Evolutionary conservation across 2,888 invertebrate genomes (phyloP), one percentile per base, ranked within the genome.

Genomic region (Yponomeuta sedellus): DNA sequence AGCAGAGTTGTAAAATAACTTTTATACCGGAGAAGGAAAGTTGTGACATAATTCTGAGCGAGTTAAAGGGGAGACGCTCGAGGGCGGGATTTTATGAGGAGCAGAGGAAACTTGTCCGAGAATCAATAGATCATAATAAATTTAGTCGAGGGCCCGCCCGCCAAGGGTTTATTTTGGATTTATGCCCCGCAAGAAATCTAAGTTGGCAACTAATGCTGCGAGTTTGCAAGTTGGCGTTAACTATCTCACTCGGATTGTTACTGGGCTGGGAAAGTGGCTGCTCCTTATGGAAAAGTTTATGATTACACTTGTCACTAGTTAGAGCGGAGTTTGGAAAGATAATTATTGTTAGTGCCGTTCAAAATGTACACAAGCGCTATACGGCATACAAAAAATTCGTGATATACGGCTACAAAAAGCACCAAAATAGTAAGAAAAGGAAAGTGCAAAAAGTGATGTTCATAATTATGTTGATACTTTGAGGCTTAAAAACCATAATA

Each of bases 101-200:
- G 74, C 70, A 67, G 70, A 69, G 74, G 69, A 52, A 71, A 64
- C 64, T 64, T 64, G 57, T 64, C 56, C 56, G 25, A 16, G 76
- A 81, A 82, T 84, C 81, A 77, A 83, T 85, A 82, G 81, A 80
- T 83, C 80, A 81, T 83, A 81, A 83, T 83, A 84, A 82, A 85
- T 83, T 83, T 77, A 69, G 65, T 63, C 64, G 64, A 66, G 66
- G 66, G 56, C 64, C 34, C 44, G 44, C 64, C 67, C 67, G 57
- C 65, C 57, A 52, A 56, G 64, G 58, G 64, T 64, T 64, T 25
- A 64, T 64, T 25, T 25, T 20, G 63, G 63, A 63, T 63, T 63
- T 63, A 63, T 63, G 63, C 44, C 40, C n/a, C 20, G 63, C 22
- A 16, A 44, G 44, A 44, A 20, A 44, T 63, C 19, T 44, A 20